Conservation (phyloP, 2,888 invertebrate species). For the Myopa tessellatipennis region DNA sequence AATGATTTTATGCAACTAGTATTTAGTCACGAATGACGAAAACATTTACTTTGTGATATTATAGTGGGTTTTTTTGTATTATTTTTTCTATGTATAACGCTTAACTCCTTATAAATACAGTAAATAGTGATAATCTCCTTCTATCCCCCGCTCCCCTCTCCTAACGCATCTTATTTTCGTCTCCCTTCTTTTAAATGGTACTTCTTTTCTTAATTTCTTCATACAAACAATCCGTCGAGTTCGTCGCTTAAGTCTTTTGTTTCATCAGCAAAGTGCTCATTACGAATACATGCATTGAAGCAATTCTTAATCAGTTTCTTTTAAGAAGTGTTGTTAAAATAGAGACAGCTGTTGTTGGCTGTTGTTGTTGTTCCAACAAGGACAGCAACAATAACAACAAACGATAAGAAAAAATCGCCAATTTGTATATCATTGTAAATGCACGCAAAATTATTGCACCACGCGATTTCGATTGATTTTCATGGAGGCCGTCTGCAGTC, state of each 20-base stretch:
- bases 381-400: slow-evolving; percentile 19
- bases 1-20: too few species aligned
- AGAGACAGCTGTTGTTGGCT: background rate
- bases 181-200: too few species aligned
- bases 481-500: background rate
- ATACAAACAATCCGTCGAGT: background rate
- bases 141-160: too few species aligned
- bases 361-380: background rate
- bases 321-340: background rate
- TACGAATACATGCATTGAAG: background rate
- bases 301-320: background rate
- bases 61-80: too few species aligned
- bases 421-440: background rate
- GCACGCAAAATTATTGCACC: background rate
- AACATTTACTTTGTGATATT: too few species aligned
- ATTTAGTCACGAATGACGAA: too few species aligned
- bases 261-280: background rate
- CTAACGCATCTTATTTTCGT: too few species aligned
- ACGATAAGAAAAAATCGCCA: slow-evolving; percentile 7
- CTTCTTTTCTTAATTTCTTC: too few species aligned
- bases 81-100: too few species aligned
- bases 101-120: too few species aligned
- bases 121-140: too few species aligned
- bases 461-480: background rate
- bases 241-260: slow-evolving; percentile 2